Base-by-base conservation (phyloP, 2,797 vertebrate genomes). In the Karalla daura region DNA sequence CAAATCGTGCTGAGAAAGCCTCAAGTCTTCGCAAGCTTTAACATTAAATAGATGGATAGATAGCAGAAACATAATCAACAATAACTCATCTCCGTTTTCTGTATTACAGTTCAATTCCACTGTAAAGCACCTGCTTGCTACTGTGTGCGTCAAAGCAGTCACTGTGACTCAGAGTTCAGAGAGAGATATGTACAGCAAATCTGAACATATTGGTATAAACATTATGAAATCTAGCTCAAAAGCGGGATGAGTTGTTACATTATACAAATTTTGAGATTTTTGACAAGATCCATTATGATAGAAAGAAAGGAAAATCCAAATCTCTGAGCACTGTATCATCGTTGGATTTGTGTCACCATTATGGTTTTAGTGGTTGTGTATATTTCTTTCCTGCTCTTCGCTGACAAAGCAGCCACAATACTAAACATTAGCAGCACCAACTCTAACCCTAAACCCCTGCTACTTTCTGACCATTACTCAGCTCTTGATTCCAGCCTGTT, bases 391-490 rank as follows among this genome's bases (percentile, higher is more conserved):
- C 15, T 32, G n/a, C 36, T 59, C 47, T 30, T 17, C 24, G 21
- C 27, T 32, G 28, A 52, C 49, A 39, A 43, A 66, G 44, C 41
- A 25, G 36, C 24, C 18, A 27, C 8, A 43, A 39, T 15, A 56
- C 44, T 24, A 51, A 68, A 58, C 46, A 59, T 13, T 44, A 0
- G 61, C 58, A 35, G 13, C 10, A 20, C 7, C 35, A 46, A 75
- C 64, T 51, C 20, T n/a, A n/a, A 7, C 52, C 43, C 55, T 59
- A 25, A 52, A 58, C 43, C 49, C 36, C 46, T 13, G 23, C 52
- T 43, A 28, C 25, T 24, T 56, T n/a, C 36, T 25, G 24, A 58
- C 13, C 44, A 50, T 73, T 59, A 66, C 66, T 73, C 44, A 59
- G 18, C 9, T n/a, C 43, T 51, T 45, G 25, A 55, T 37, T 51